phyloP scores from a whole-genome alignment of 1,140 invertebrate genomes.

The Drosophila watanabei region DNA sequence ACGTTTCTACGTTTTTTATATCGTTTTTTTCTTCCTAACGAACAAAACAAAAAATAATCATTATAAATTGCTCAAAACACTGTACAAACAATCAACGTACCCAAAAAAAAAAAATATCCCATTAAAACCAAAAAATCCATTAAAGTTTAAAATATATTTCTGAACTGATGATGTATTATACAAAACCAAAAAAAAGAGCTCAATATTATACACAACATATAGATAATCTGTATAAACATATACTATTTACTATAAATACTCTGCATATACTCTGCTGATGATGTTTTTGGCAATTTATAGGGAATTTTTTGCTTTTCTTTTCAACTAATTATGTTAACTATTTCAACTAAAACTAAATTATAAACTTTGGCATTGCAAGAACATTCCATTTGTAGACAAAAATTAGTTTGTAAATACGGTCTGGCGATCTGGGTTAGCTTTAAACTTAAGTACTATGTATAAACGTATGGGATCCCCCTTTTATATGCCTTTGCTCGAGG shows the following conservation, averaged over 20 bases:
- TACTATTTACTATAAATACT: slow-evolving; percentile 38
- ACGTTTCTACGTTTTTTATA: slow-evolving; percentile 28
- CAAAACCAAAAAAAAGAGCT: slow-evolving; percentile 52
- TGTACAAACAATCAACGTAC: slow-evolving; percentile 69
- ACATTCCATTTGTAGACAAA: slow-evolving; percentile 72
- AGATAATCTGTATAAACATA: slow-evolving; percentile 55
- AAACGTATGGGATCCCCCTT: background rate
- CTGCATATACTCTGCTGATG: slow-evolving; percentile 19
- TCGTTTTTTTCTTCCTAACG: slow-evolving; percentile 32
- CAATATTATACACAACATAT: slow-evolving; percentile 73
- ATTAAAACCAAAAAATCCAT: slow-evolving; percentile 58
- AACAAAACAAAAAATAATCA: slow-evolving; percentile 53
- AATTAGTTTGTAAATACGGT: slow-evolving; percentile 42
- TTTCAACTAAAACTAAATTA: slow-evolving; percentile 43
- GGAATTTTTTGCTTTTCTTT: slow-evolving; percentile 38
- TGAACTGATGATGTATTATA: slow-evolving; percentile 46
- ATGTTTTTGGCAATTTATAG: slow-evolving; percentile 80
- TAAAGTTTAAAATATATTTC: slow-evolving; percentile 70
- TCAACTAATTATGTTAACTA: slow-evolving; percentile 61
- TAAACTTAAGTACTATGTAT: slow-evolving; percentile 15
- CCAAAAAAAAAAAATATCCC: slow-evolving; percentile 25
- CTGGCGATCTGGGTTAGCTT: slow-evolving; percentile 45
- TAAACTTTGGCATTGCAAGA: slow-evolving; percentile 48
- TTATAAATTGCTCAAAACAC: slow-evolving; percentile 81
- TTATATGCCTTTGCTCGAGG: slow-evolving; percentile 5